A percentile compares a stretch with the other conserved stretches of the same genome.
Conservation (phyloP, 2,113 vertebrate species). For the Dendrocopos noguchii region DNA sequence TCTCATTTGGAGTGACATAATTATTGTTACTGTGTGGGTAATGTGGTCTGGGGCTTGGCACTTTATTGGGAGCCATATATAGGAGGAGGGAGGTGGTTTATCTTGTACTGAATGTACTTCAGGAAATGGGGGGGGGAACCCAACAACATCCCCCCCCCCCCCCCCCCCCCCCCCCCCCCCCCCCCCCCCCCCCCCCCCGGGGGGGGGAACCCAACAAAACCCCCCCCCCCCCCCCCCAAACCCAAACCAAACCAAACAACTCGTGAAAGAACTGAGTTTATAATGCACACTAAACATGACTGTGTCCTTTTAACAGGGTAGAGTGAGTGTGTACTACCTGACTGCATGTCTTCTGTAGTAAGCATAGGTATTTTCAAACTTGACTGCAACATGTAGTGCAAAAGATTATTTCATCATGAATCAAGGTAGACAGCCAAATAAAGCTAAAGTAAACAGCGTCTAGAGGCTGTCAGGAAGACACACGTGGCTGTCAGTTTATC, state of each 20-base stretch:
- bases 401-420: not conserved
- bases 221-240: too few relatives aligned
- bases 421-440: not conserved
- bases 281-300: not conserved
- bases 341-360: not conserved
- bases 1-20: not conserved
- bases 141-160: too few relatives aligned
- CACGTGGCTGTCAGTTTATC: not conserved
- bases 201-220: too few relatives aligned
- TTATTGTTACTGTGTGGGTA: not conserved
- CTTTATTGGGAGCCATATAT: not conserved
- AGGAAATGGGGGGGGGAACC: not conserved
- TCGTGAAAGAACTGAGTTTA: not conserved
- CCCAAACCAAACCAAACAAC: too few relatives aligned
- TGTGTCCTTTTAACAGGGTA: not conserved
- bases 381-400: not conserved
- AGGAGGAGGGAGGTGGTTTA: not conserved
- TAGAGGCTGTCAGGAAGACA: not conserved
- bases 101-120: not conserved
- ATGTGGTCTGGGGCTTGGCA: not conserved
- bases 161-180: too few relatives aligned
- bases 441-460: not conserved
- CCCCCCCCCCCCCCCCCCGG: too few relatives aligned
- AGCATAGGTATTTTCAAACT: not conserved
- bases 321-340: not conserved